These are phyloP conservation scores for Galeruca laticollis DNA, from an alignment of 2,888 invertebrate genomes.

Conservation along the genomic window DNA sequence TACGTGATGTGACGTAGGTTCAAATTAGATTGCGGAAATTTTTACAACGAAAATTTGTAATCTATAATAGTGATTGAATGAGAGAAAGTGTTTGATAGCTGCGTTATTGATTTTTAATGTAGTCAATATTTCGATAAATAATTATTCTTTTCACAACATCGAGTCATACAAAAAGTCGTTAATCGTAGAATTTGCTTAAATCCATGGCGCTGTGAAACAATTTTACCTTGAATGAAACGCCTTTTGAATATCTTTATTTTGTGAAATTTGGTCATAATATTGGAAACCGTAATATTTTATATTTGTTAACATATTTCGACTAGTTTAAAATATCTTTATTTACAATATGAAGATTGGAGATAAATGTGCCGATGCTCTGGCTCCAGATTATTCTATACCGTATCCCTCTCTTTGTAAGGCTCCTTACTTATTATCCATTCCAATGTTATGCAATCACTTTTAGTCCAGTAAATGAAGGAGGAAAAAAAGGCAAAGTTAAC, in stretches of 20 bases:
- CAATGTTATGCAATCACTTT: too few relatives aligned
- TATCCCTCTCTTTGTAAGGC: too few relatives aligned
- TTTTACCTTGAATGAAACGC: not conserved
- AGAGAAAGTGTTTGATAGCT: slow-evolving; percentile 11
- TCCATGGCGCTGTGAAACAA: not conserved
- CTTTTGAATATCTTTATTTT: not conserved
- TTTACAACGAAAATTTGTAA: not conserved
- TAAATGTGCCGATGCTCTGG: too few relatives aligned
- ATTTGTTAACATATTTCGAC: too few relatives aligned
- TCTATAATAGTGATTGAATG: not conserved
- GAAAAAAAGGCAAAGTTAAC: too few relatives aligned
- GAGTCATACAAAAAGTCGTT: slow-evolving; percentile 2
- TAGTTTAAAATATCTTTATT: too few relatives aligned
- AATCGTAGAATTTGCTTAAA: not conserved
- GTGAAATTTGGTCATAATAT: not conserved
- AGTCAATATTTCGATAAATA: not conserved
- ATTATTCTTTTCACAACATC: not conserved
- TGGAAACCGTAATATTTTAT: not conserved
- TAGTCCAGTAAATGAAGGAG: too few relatives aligned
- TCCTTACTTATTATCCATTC: too few relatives aligned
- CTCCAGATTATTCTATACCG: too few relatives aligned
- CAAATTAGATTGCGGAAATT: slow-evolving; percentile 12
- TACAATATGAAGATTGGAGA: too few relatives aligned
- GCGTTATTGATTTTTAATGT: slow-evolving; percentile 9
- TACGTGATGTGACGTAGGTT: slow-evolving; percentile 2